Conservation (phyloP, 2,113 vertebrate genomes). For the Mormyrus iriodes region DNA sequence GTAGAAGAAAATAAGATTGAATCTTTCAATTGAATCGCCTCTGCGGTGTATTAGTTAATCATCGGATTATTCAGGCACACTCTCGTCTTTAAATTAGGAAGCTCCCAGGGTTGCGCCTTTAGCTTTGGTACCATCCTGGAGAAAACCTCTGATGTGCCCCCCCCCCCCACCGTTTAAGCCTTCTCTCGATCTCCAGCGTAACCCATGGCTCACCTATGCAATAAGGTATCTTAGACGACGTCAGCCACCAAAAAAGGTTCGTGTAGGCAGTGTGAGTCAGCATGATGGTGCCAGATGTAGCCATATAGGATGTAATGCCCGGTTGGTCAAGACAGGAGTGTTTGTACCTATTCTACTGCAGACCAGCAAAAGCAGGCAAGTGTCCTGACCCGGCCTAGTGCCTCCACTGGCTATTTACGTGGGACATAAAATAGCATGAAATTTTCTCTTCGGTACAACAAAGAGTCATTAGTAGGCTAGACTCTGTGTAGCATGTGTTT, state of each 20-base stretch:
- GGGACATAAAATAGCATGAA: neutral
- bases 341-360: neutral
- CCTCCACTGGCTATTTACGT: neutral
- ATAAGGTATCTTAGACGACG: slow-evolving; percentile 32
- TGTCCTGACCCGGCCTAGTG: neutral
- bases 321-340: neutral
- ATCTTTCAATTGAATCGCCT: neutral
- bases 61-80: neutral
- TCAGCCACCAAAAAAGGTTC: slow-evolving; percentile 39
- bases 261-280: slow-evolving; percentile 41
- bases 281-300: neutral
- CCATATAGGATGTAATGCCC: no score
- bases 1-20: neutral
- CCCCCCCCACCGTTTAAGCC: neutral
- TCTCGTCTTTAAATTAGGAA: neutral
- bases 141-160: neutral
- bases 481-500: slow-evolving; percentile 16
- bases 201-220: slow-evolving; percentile 29
- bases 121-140: neutral
- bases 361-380: neutral
- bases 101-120: neutral
- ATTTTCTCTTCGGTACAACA: neutral
- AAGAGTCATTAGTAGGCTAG: slow-evolving; percentile 9
- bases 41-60: neutral
- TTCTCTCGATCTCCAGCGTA: neutral